Evolutionary conservation across 37 sponge, comb jelly and placozoan species (phyloP).

Genomic region (Mnemiopsis leidyi): DNA sequence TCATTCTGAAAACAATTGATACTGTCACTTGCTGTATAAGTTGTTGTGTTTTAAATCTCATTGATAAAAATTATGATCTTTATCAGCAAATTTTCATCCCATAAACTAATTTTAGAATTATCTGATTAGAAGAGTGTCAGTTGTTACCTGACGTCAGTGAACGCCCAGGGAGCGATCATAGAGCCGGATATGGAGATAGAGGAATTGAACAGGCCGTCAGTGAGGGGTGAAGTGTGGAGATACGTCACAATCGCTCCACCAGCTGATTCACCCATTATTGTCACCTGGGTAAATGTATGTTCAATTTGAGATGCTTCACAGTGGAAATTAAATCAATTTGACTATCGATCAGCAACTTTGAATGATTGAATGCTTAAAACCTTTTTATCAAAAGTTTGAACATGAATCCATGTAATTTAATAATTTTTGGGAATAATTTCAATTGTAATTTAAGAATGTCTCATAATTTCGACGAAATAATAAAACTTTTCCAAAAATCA

Average conservation of each 20-base stretch:
- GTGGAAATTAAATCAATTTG: too few species aligned
- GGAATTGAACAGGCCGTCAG: not conserved
- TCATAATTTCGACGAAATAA: not conserved
- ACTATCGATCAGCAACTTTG: too few species aligned
- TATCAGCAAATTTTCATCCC: too few species aligned
- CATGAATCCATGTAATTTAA: too few species aligned
- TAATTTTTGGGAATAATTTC: too few species aligned
- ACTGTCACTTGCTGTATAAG: too few species aligned
- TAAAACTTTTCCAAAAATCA: not conserved
- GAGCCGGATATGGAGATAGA: conserved; percentile 39
- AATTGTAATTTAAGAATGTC: too few species aligned
- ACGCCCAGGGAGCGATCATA: conserved; percentile 45
- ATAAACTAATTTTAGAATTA: not conserved
- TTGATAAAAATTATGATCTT: too few species aligned
- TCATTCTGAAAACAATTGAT: not conserved
- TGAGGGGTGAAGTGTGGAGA: conserved; percentile 58
- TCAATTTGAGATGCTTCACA: not conserved
- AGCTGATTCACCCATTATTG: conserved; percentile 38
- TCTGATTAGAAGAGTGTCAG: not conserved
- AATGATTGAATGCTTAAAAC: too few species aligned
- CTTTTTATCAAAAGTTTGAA: too few species aligned
- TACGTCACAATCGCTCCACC: conserved; percentile 53
- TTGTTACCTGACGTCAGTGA: not conserved
- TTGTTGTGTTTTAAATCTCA: too few species aligned
- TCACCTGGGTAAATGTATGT: not conserved